phyloP scores from a whole-genome alignment of 2,888 invertebrate species.

The Amorpha juglandis region DNA sequence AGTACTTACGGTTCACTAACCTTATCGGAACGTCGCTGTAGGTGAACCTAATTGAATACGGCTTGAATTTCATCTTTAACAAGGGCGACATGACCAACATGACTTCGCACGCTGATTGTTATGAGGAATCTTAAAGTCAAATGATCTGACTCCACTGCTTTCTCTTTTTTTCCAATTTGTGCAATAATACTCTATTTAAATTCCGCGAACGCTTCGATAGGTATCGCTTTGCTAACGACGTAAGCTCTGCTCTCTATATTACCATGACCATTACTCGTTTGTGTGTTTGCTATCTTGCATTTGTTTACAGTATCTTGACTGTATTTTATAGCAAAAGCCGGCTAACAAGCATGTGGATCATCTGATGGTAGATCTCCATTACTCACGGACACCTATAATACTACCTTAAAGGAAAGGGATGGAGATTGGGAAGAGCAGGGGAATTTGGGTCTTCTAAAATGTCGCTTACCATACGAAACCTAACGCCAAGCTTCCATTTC shows the following conservation, averaged over 20 bases:
- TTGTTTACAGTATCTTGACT: background rate
- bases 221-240: constrained; percentile 49
- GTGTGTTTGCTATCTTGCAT: background rate
- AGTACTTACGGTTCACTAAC: constrained; percentile 43
- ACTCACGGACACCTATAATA: too few species aligned
- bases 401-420: too few species aligned
- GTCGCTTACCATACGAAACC: too few species aligned
- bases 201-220: constrained; percentile 42
- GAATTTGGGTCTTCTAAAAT: too few species aligned
- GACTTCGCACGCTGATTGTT: constrained; percentile 81
- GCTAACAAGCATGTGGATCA: too few species aligned
- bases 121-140: constrained; percentile 74
- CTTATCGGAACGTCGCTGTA: constrained; percentile 60
- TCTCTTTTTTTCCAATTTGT: constrained; percentile 49
- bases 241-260: constrained; percentile 10
- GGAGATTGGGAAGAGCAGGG: too few species aligned
- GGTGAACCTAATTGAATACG: constrained; percentile 66
- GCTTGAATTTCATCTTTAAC: constrained; percentile 72
- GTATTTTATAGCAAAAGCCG: too few species aligned
- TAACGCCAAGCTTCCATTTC: too few species aligned
- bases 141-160: constrained; percentile 65
- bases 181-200: constrained; percentile 43
- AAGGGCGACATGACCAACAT: constrained; percentile 67
- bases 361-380: too few species aligned
- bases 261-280: background rate